Percentiles rank a stretch among this genome's conserved stretches.
Evolutionary conservation across 2,888 invertebrate species (phyloP).

Genomic region (Crioceris asparagi): DNA sequence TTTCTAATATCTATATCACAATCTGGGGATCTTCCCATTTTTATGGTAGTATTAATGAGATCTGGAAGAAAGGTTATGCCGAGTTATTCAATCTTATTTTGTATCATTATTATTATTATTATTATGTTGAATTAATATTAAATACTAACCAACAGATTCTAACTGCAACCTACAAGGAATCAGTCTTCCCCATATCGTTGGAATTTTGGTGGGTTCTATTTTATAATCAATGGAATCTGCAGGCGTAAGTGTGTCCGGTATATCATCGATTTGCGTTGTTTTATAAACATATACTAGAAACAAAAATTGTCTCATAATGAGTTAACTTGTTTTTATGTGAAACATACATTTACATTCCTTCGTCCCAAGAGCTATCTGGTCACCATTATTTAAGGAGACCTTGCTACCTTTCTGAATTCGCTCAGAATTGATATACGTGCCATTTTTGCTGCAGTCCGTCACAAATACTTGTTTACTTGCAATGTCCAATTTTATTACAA

Average conservation of each 20-base stretch:
- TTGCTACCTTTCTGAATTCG: slow-evolving; percentile 60
- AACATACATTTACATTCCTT: too few species aligned
- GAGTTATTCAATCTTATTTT: neutral
- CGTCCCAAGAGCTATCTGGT: slow-evolving; percentile 11
- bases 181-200: slow-evolving; percentile 15
- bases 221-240: slow-evolving; percentile 3
- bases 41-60: slow-evolving; percentile 11
- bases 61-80: slow-evolving; percentile 10
- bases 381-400: slow-evolving; percentile 9
- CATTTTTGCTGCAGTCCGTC: slow-evolving; percentile 71
- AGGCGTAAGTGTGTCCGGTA: slow-evolving; percentile 14
- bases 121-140: neutral
- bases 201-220: slow-evolving; percentile 1
- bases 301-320: neutral
- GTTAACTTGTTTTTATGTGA: too few species aligned
- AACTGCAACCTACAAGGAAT: slow-evolving; percentile 12
- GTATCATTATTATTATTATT: neutral
- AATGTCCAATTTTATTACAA: slow-evolving; percentile 42
- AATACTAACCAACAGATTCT: slow-evolving; percentile 13
- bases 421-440: slow-evolving; percentile 69
- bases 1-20: slow-evolving; percentile 12
- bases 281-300: slow-evolving; percentile 13
- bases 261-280: slow-evolving; percentile 5
- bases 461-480: slow-evolving; percentile 31
- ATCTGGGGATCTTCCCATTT: slow-evolving; percentile 12